Evolutionary conservation across 23 tunicate genomes (phyloP), one percentile per base, ranked within the genome.

Genomic region (Botrylloides violaceus): DNA sequence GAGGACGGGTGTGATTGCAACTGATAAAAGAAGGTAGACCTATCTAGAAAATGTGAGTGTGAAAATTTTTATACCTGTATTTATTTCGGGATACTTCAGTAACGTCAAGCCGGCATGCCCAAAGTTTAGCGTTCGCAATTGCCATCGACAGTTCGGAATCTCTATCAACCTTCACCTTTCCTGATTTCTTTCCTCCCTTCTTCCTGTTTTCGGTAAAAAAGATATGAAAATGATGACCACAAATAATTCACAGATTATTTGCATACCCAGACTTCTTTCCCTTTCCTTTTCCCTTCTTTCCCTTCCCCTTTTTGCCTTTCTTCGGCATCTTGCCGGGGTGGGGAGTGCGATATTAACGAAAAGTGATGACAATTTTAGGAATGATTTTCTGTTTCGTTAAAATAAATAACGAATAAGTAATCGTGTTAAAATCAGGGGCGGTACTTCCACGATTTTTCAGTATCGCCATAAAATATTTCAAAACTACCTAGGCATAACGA

Each of bases 71-170:
- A 9, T 32, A 92, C 98, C 98, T 75, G 81, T 79, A 80, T 75
- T 86, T 84, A 75, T 74, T 80, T 70, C 94, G 66, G 47, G 85
- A 80, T 32, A 62, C 63, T 43, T 84, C 92, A 18, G 92, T 79
- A 3, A 79, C 85, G 3, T 74, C 86, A 34, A 92, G 76, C 27
- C 91, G 66, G 61, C 77, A 75, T 61, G 84, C 39, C 80, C 80
- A 92, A 7, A 92, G 62, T 29, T 75, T 70, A 27, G 98, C 98
- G 61, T 92, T 80, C 18, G 92, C 91, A 19, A 84, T 33, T 1
- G 98, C 98, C 70, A 76, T 63, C 1, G 82, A n/a, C 23, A 92
- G 71, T 72, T 79, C 98, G 6, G 68, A 71, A 84, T 92, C 98
- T 76, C 86, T 71, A 36, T 80, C 85, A 1, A 80, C 53, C 47